Evolutionary conservation across 2,113 vertebrate species (phyloP).

Genomic region (Stigmatopora argus): DNA sequence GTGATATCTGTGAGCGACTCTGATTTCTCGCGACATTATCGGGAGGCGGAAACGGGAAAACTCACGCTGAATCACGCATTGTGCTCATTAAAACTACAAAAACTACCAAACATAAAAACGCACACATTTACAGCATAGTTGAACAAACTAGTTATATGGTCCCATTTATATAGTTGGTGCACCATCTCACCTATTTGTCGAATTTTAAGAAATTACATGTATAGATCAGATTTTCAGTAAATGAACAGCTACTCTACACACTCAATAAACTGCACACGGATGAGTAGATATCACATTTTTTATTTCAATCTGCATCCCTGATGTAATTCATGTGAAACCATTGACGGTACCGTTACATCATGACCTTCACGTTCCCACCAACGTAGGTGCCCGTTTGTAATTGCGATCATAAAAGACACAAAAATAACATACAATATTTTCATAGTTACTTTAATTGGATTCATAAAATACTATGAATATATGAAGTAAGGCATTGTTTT

Average conservation of each 20-base stretch:
- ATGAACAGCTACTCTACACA: not conserved
- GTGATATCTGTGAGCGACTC: slow-evolving; percentile 18
- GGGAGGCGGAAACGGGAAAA: not conserved
- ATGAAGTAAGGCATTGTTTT: accelerated
- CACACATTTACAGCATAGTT: too few species aligned
- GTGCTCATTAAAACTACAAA: too few species aligned
- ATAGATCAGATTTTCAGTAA: not conserved
- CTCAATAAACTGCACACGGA: not conserved
- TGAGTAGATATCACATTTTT: not conserved
- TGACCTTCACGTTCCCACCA: slow-evolving; percentile 65
- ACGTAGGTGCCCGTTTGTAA: slow-evolving; percentile 12
- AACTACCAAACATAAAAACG: too few species aligned
- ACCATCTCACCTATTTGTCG: not conserved
- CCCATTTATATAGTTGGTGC: not conserved
- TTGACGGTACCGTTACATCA: slow-evolving; percentile 38
- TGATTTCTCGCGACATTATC: slow-evolving; percentile 40
- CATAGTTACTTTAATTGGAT: accelerated
- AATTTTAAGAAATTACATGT: not conserved
- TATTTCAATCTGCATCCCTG: slow-evolving; percentile 21
- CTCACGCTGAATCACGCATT: too few species aligned
- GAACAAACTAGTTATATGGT: not conserved
- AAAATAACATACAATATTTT: accelerated
- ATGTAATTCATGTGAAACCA: slow-evolving; percentile 48
- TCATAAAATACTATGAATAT: accelerated
- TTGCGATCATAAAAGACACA: not conserved